phyloP scores from a whole-genome alignment of 2,888 invertebrate genomes.

The Leucoma salicis region DNA sequence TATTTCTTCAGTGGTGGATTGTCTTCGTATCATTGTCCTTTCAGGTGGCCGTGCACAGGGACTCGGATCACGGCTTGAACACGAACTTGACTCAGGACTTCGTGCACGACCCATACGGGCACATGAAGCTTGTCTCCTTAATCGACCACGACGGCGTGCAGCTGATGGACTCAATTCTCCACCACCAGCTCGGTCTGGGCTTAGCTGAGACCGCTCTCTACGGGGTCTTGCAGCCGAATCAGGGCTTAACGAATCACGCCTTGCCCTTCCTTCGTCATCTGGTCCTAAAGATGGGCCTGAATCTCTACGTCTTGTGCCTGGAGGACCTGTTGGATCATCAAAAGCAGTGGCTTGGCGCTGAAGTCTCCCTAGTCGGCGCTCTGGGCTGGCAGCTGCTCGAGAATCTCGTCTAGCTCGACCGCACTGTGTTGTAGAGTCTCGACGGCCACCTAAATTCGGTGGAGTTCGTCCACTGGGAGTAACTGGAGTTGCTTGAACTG shows the following conservation, averaged over 20 bases:
- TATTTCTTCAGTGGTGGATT: slow-evolving; percentile 96
- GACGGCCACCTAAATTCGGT: slow-evolving; percentile 81
- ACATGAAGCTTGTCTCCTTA: slow-evolving; percentile 91
- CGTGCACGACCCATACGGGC: slow-evolving; percentile 82
- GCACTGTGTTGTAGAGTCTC: slow-evolving; percentile 94
- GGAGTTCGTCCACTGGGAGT: slow-evolving; percentile 65
- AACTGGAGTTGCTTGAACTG: slow-evolving; percentile 50
- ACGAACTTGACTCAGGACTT: slow-evolving; percentile 88
- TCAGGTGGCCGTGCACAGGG: slow-evolving; percentile 86
- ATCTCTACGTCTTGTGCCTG: slow-evolving; percentile 86
- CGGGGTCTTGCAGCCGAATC: slow-evolving; percentile 91
- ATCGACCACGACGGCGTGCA: slow-evolving; percentile 84
- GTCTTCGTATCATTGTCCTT: slow-evolving; percentile 90
- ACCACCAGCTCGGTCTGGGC: slow-evolving; percentile 91
- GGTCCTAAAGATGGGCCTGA: slow-evolving; percentile 93
- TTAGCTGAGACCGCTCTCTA: slow-evolving; percentile 89
- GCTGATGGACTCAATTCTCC: slow-evolving; percentile 90
- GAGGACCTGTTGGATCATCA: slow-evolving; percentile 91
- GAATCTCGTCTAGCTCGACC: slow-evolving; percentile 86
- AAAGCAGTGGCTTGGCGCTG: slow-evolving; percentile 94
- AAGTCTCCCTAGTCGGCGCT: slow-evolving; percentile 86
- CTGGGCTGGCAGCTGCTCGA: slow-evolving; percentile 85
- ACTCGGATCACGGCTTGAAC: slow-evolving; percentile 92
- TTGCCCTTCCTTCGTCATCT: slow-evolving; percentile 89
- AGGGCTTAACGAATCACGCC: slow-evolving; percentile 94